Conservation (phyloP, 2,888 invertebrate species). For the Carcina quercana region DNA sequence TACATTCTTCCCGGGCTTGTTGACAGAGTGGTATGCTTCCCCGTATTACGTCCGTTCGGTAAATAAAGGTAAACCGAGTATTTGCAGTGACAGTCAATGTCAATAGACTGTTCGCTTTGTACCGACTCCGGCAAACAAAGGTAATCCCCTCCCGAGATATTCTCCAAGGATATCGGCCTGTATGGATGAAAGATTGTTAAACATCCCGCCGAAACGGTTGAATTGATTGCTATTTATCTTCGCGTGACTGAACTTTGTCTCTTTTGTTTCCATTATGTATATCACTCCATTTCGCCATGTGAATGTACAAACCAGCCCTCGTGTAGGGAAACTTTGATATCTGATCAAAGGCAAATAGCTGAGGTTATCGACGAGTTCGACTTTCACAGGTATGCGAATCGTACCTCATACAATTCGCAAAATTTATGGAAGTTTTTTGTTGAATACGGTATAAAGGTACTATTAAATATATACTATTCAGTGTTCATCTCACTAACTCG, state of each 20-base stretch:
- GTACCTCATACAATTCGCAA: no score
- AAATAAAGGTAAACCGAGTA: slow-evolving; percentile 65
- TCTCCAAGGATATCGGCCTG: slow-evolving; percentile 16
- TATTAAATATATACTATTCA: no score
- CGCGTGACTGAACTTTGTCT: slow-evolving; percentile 8
- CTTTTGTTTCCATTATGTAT: slow-evolving; percentile 6
- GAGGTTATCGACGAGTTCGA: no score
- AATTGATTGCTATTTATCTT: slow-evolving; percentile 13
- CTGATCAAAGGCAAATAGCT: no score
- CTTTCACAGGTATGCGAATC: no score
- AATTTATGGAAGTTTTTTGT: no score
- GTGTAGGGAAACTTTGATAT: no score
- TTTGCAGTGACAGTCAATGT: slow-evolving; percentile 62
- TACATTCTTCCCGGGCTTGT: slow-evolving; percentile 18
- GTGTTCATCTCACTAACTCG: no score
- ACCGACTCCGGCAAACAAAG: slow-evolving; percentile 59
- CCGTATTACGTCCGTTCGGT: slow-evolving; percentile 49
- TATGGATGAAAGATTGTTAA: slow-evolving; percentile 11
- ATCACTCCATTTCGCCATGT: no score
- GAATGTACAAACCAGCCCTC: no score
- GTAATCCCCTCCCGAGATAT: slow-evolving; percentile 32
- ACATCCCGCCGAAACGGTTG: slow-evolving; percentile 7
- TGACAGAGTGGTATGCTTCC: slow-evolving; percentile 31
- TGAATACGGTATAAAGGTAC: no score
- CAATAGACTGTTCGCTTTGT: slow-evolving; percentile 65